Evolutionary conservation across 2,113 vertebrate genomes (phyloP), one percentile per base, ranked within the genome.

Genomic region (Scomber colias): DNA sequence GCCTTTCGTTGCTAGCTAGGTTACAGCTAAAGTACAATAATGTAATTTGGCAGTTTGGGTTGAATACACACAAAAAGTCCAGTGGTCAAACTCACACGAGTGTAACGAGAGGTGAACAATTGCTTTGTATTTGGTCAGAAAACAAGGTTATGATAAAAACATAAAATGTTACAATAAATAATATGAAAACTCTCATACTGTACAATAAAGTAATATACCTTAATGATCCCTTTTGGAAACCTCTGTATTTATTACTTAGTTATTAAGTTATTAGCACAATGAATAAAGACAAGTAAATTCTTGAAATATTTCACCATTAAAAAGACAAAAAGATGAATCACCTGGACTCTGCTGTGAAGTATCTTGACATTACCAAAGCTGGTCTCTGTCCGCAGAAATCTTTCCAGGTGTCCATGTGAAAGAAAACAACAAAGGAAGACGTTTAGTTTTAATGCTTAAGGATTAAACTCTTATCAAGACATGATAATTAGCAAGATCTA

Each of bases 301-400:
- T n/a, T 48, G 3, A 46, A 55, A 55, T 63, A 21, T 59, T 1
- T 65, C 48, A 60, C 50, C 11, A 56, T 15, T 40, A 48, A 64
- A 1, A 44, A 46, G 69, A 5, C 48, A 54, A 6, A 8, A 71
- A 56, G 74, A 61, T 54, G 11, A 54, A 63, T 91, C 83, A 94
- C 92, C 93, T 92, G 80, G 68, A 76, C 48, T 80, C 62, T 13
- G 30, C 15, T 30, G 74, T 54, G 74, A 73, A 77, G 77, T 60
- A 61, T 77, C 79, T 40, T 69, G 86, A 53, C 49, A 79, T 94
- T 92, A 95, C 94, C 94, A 95, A 68, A 95, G 93, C 87, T 95
- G 94, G 63, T 95, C 94, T 83, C 68, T 89, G 88, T 95, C 94
- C 0, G 93, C 85, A 10, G 95, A 95, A 86, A 95, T 95, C 95